Conservation (phyloP, 2,113 vertebrate genomes). For the Oenanthe oenanthe region DNA sequence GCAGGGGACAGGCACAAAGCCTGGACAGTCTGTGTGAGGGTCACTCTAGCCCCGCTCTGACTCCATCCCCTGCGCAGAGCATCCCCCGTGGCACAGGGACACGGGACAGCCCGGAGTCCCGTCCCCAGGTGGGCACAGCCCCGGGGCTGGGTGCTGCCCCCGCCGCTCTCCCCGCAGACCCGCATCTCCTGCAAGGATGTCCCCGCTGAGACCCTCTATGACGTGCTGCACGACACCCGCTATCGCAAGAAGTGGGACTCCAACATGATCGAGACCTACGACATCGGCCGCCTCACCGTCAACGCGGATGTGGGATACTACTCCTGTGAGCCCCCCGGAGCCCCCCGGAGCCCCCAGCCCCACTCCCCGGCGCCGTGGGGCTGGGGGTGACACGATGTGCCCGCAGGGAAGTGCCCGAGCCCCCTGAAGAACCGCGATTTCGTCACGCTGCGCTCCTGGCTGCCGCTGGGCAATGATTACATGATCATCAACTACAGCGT, state of each 20-base stretch:
- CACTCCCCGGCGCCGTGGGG: accelerated
- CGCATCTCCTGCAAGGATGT: constrained; percentile 87
- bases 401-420: constrained; percentile 76
- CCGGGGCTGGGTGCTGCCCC: too few relatives aligned
- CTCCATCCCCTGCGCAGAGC: background rate
- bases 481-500: constrained; percentile 93
- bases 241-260: constrained; percentile 91
- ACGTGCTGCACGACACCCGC: constrained; percentile 87
- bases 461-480: constrained; percentile 86
- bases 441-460: constrained; percentile 87
- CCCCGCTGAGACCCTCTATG: constrained; percentile 83
- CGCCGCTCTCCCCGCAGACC: constrained; percentile 71
- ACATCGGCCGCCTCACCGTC: constrained; percentile 86
- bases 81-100: accelerated
- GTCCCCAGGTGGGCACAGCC: accelerated
- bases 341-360: accelerated
- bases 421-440: constrained; percentile 90
- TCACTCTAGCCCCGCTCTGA: accelerated
- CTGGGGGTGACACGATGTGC: background rate
- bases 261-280: constrained; percentile 91
- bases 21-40: accelerated
- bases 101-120: accelerated
- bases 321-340: constrained; percentile 79
- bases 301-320: constrained; percentile 92
- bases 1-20: background rate